Evolutionary conservation across 1,140 invertebrate genomes (phyloP).

Genomic region (Melipona quadrifasciata): DNA sequence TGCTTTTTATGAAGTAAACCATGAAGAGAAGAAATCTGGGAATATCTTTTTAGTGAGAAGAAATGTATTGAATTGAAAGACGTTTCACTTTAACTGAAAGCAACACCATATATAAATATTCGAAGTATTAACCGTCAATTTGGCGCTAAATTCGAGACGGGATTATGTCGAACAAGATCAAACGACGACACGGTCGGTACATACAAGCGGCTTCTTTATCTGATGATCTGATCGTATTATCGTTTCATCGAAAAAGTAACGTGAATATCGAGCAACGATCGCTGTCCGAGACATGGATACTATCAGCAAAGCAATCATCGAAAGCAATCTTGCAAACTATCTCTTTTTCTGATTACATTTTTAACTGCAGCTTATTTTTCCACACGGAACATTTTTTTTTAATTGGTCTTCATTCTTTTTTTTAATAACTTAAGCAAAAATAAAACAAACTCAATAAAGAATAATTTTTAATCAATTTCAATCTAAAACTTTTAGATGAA

Average conservation of each 20-base stretch:
- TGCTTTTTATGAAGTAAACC: not conserved
- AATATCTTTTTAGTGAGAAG: not conserved
- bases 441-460: not conserved
- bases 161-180: not conserved
- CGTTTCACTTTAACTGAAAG: too few relatives aligned
- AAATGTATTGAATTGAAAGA: not conserved
- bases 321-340: conserved; percentile 16
- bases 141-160: not conserved
- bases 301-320: not conserved
- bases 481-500: not conserved
- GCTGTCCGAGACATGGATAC: not conserved
- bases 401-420: not conserved
- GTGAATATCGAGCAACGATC: not conserved
- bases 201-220: not conserved
- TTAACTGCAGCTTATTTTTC: conserved; percentile 15
- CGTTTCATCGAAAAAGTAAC: conserved; percentile 5
- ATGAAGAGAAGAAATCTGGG: not conserved
- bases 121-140: not conserved
- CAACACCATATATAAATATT: not conserved
- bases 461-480: not conserved
- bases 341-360: conserved; percentile 23
- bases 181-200: not conserved
- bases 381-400: not conserved
- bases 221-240: not conserved
- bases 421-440: not conserved